Percentiles rank a stretch among this genome's conserved stretches.
These are phyloP conservation scores for Platycnemis pennipes DNA, from an alignment of 2,888 invertebrate species.

Conservation along the genomic window DNA sequence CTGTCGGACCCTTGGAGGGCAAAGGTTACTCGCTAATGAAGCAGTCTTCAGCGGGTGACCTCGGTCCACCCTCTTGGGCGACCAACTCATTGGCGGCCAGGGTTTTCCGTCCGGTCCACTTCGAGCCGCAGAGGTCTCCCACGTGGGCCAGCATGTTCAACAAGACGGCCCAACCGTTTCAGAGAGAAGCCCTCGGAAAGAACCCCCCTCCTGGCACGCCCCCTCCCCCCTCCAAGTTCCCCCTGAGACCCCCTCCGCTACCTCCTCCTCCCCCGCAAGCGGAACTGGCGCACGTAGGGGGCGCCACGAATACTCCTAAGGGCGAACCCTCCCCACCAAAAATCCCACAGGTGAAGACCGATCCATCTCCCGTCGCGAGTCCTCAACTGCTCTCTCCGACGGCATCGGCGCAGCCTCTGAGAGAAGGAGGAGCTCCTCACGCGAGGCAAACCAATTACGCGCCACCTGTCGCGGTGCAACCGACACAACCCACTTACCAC, in stretches of 20 bases:
- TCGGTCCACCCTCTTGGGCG: constrained; percentile 29
- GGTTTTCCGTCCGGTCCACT: constrained; percentile 66
- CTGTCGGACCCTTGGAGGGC: constrained; percentile 69
- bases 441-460: neutral
- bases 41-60: constrained; percentile 51
- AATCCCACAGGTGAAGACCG: neutral
- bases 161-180: constrained; percentile 67
- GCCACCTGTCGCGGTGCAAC: neutral
- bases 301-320: neutral
- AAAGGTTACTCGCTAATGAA: constrained; percentile 59
- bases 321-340: neutral
- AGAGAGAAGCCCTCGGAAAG: constrained; percentile 48
- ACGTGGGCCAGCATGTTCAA: constrained; percentile 67
- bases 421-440: neutral
- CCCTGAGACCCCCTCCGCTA: constrained; percentile 9
- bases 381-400: neutral
- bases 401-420: neutral
- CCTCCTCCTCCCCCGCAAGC: constrained; percentile 34
- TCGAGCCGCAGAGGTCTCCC: constrained; percentile 67
- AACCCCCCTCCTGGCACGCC: neutral
- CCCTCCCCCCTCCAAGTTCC: neutral
- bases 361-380: neutral
- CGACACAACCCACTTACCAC: neutral
- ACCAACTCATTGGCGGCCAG: constrained; percentile 56
- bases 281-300: neutral